Percentiles rank a stretch among this genome's conserved stretches.
Evolutionary conservation across 2,888 invertebrate genomes (phyloP).

Genomic region (Ctena decussata): DNA sequence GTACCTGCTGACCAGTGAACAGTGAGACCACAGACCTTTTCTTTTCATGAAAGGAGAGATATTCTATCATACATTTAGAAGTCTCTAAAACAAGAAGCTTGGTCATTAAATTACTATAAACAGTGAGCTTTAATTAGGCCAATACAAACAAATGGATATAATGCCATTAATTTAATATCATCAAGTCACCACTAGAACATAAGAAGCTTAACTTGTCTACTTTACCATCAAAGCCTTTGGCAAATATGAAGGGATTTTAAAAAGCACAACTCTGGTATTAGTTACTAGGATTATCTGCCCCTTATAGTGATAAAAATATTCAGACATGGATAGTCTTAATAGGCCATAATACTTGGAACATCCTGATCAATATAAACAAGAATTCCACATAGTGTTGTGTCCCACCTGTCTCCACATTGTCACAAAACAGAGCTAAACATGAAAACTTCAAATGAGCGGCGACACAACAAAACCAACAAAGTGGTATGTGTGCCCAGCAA

Average conservation of each 20-base stretch:
- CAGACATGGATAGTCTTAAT: not conserved
- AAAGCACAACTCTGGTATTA: slow-evolving; percentile 57
- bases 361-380: no score
- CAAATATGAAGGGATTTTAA: not conserved
- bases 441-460: no score
- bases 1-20: no score
- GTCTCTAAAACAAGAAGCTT: not conserved
- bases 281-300: slow-evolving; percentile 52
- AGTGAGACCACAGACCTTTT: no score
- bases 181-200: not conserved
- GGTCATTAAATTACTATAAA: not conserved
- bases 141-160: not conserved
- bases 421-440: no score
- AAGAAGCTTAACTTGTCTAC: not conserved
- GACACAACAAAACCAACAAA: no score
- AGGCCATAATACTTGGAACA: no score
- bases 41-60: no score
- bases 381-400: no score
- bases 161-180: not conserved
- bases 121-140: not conserved
- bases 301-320: slow-evolving; percentile 2
- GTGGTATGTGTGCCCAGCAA: no score
- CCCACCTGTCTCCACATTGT: no score
- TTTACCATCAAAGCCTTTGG: not conserved
- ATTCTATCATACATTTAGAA: no score